Base-by-base conservation (phyloP, 2,113 vertebrate species). In the Smithornis capensis region DNA sequence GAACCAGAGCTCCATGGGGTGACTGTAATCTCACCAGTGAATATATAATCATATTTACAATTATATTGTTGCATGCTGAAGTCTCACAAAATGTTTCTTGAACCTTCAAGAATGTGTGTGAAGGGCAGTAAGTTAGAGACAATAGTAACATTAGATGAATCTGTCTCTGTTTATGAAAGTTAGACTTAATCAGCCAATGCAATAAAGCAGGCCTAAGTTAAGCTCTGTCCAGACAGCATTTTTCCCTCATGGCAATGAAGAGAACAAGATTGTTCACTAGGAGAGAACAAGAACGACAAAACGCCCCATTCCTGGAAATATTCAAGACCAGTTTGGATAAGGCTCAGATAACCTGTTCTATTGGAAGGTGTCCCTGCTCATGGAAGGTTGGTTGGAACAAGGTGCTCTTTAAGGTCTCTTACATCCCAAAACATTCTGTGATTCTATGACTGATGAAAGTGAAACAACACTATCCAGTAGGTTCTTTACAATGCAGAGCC, bases 341-440 rank as follows among this genome's bases (percentile, higher is more conserved):
- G 16, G 3, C 13, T 53, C 67, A 14, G 15, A 5, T 14, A 75
- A 8, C 4, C 8, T 45, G 24, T 13, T 1, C 0, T 14, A n/a
- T 13, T 29, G 17, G 23, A 29, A 67, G 4, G 2, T 35, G 16
- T 18, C 28, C 24, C 16, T 68, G 38, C 19, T 33, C 8, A 19
- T 13, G n/a, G 16, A 4, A 22, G 38, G 14, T 12, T 12, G 28
- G 11, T 27, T 53, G 47, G 47, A 53, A 68, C 6, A 10, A 53
- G 55, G 31, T 40, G 17, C 40, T 3, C 2, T 27, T 68, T 31
- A 75, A 68, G 29, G 24, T 31, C 11, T 7, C 10, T 55, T 62
- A 17, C 33, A 55, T 60, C 33, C 3, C 19, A 55, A 76, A 40
- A 11, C 5, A 6, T 76, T 60, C 40, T 47, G 47, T 6, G 19